Evolutionary conservation across 2,797 vertebrate genomes (phyloP), one percentile per base, ranked within the genome.

Genomic region (Allobates femoralis): DNA sequence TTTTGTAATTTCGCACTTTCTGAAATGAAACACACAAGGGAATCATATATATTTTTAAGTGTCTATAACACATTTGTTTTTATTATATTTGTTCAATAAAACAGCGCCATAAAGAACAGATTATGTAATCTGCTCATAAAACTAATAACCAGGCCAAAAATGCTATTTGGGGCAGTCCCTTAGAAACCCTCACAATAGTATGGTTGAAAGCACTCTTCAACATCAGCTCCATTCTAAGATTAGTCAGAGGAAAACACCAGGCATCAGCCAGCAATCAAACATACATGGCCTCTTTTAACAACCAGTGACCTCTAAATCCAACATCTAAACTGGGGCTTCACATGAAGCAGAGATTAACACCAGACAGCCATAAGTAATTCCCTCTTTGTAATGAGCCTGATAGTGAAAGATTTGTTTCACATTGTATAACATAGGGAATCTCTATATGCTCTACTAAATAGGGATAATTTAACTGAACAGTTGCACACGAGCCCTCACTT

Each of bases 1-100:
- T 96, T 98, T 93, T 97, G 98, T 81, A 97, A 90, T 92, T 98
- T 99, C 3, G 96, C 95, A 28, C 92, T 90, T 90, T 99, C 97
- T 99, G 83, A 92, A 93, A 0, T 64, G 55, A 90, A 87, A 90
- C 85, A 58, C 85, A 89, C 84, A 87, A 64, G 78, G 88, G 85
- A 86, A 79, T 83, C 69, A 58, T 75, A 83, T 75, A 83, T 77
- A 83, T 50, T 86, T 50, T 69, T 37, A 77, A 32, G n/a, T 87
- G 76, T 28, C 79, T 76, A 60, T 74, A 80, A 74, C 79, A 58
- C n/a, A 62, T 83, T 79, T 50, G 41, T 66, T 77, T 79, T 73
- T 66, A 86, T 67, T n/a, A 87, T 87, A 83, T 84, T 84, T 84
- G 64, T 53, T 84, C 71, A 87, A 73, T 79, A 74, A 74, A 84